Base-by-base conservation (phyloP, 2,888 invertebrate species). In the Rhaphigaster nebulosa region DNA sequence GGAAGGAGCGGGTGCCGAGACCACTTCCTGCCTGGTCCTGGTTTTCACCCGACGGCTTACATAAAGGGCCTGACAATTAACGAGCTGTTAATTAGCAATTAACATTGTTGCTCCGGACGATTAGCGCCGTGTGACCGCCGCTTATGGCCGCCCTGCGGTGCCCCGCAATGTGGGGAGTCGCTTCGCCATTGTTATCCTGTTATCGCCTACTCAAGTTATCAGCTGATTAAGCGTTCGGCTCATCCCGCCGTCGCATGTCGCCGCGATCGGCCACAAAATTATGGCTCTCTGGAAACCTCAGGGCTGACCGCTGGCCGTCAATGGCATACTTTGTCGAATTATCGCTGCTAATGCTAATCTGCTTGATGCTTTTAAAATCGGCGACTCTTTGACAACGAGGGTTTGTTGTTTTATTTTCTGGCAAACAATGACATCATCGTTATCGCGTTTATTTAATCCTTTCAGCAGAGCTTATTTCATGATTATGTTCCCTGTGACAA, bases 11-110 rank as follows among this genome's bases (percentile, higher is more conserved):
- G 84, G 50, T 87, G 87, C 65, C 70, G 34, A 29, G 45, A 88
- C 88, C 88, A 88, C 88, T 88, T 88, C 88, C 88, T 88, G 88
- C 88, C 41, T 0, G 41, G 20, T 26, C 29, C 88, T 65, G 56
- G 38, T 84, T 84, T 80, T 84, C 84, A 84, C 84, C 84, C 12
- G n/a, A n/a, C 84, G 15, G 15, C 84, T 84, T 84, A 84, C 45
- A 50, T 50, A 84, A 84, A 84, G 45, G 41, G 4, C 26, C 45
- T 15, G 3, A 6, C 45, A 84, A 84, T 84, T 84, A 84, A 84
- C 84, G 45, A 60, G 65, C 56, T 41, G 60, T 88, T 60, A 88
- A 88, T 88, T 88, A 88, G 41, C 41, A 38, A 56, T 88, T 88
- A 60, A 29, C 60, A 60, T 60, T 38, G 88, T 38, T 23, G 88